A percentile compares a stretch with the other conserved stretches of the same genome.
These are phyloP conservation scores for Prunella strophiata DNA, from an alignment of 2,797 vertebrate species.

Conservation along the genomic window DNA sequence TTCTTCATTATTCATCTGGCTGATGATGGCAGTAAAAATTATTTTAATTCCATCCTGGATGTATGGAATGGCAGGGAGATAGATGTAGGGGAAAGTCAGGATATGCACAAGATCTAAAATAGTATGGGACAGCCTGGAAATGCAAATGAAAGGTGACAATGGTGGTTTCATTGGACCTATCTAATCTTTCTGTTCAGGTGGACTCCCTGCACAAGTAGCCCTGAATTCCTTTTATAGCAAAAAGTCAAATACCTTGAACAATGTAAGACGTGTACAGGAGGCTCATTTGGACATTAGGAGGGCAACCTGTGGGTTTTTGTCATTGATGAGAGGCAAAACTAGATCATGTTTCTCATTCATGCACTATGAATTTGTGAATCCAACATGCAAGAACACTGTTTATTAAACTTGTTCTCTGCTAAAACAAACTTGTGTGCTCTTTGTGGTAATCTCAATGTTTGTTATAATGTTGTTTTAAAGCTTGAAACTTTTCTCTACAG, in stretches of 20 bases:
- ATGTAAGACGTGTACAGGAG: background rate
- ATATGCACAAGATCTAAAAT: background rate
- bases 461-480: background rate
- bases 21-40: background rate
- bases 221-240: background rate
- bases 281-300: accelerated
- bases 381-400: background rate
- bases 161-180: background rate
- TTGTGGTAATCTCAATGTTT: background rate
- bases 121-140: background rate
- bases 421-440: background rate
- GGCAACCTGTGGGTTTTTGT: background rate
- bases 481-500: background rate
- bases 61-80: background rate
- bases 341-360: accelerated
- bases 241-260: background rate
- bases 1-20: background rate
- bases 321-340: background rate
- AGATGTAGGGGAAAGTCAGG: accelerated
- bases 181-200: background rate
- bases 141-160: background rate
- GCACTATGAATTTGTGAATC: background rate
- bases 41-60: background rate
- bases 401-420: slow-evolving; percentile 32
- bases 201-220: background rate